Evolutionary conservation across 2,888 invertebrate species (phyloP), one percentile per base, ranked within the genome.

Genomic region (Drosophila picticornis): DNA sequence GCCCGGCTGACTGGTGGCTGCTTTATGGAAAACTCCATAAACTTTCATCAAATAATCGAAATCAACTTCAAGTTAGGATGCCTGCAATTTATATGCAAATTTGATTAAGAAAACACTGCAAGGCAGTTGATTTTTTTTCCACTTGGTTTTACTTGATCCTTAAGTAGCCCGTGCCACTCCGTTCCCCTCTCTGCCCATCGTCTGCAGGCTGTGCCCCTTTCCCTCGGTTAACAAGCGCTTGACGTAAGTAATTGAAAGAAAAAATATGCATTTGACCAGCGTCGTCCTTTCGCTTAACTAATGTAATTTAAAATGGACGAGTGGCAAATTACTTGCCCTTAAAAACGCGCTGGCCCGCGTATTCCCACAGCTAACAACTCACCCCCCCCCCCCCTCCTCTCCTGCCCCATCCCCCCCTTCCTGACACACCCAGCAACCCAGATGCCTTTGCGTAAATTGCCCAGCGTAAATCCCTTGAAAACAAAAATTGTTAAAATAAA

Each of bases 221-320:
- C n/a, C n/a, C 25, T n/a, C 5, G 7, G 19, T n/a, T 11, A 25
- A 22, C 7, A 27, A 56, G 13, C 19, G 56, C 56, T 36, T 52
- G 70, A 43, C 52, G 55, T 75, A 81, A 84, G 86, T 84, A 84
- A 84, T 84, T 84, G 88, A 83, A 88, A 83, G 83, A 77, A 74
- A 67, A 81, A 64, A 85, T 86, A 86, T 89, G 89, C 84, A 85
- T 81, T 85, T 88, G 89, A 74, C 89, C 87, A 86, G 68, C 70
- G 46, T 61, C 52, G 72, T 75, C 75, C 58, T 61, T 56, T 71
- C 68, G 70, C 87, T 74, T 84, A 77, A 75, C 85, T 89, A 85
- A 85, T 89, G 85, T 89, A 89, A 85, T 85, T 85, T 85, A 87
- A 85, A 85, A 85, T 77, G 85, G 89, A 87, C 87, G 87, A 89